Evolutionary conservation across 2,888 invertebrate genomes (phyloP).

Genomic region (Timema cristinae): DNA sequence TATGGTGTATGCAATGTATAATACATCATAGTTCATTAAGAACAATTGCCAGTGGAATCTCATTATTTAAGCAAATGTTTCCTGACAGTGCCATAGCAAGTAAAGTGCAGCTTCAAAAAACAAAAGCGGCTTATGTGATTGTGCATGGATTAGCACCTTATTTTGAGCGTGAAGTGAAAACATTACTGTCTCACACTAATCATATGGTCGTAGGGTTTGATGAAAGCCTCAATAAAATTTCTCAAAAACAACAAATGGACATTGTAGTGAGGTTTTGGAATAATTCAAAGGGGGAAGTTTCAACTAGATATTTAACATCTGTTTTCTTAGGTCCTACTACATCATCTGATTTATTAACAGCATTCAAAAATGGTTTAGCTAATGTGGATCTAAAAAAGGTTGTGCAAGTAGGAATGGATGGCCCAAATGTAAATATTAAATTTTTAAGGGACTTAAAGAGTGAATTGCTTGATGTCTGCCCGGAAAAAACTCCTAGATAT

Average conservation of each 20-base stretch:
- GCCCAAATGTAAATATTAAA: constrained; percentile 6
- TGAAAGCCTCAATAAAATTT: constrained; percentile 10
- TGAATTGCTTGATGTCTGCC: neutral
- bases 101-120: too few relatives aligned
- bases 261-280: constrained; percentile 3
- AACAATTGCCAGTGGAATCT: too few relatives aligned
- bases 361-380: neutral
- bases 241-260: neutral
- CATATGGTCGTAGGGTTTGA: neutral
- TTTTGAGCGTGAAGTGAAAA: too few relatives aligned
- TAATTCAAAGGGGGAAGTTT: neutral
- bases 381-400: neutral
- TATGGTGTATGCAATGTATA: too few relatives aligned
- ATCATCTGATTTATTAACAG: constrained; percentile 6
- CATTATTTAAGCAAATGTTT: too few relatives aligned
- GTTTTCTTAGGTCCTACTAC: neutral
- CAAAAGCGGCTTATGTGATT: too few relatives aligned
- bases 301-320: neutral
- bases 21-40: too few relatives aligned
- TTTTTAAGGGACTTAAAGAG: neutral
- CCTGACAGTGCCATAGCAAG: too few relatives aligned
- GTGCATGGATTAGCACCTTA: too few relatives aligned
- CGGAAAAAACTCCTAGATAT: too few relatives aligned
- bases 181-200: neutral
- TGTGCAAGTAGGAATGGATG: neutral